These are phyloP conservation scores for Chrysocyon brachyurus DNA, from an alignment of 2,797 vertebrate species.

Conservation along the genomic window DNA sequence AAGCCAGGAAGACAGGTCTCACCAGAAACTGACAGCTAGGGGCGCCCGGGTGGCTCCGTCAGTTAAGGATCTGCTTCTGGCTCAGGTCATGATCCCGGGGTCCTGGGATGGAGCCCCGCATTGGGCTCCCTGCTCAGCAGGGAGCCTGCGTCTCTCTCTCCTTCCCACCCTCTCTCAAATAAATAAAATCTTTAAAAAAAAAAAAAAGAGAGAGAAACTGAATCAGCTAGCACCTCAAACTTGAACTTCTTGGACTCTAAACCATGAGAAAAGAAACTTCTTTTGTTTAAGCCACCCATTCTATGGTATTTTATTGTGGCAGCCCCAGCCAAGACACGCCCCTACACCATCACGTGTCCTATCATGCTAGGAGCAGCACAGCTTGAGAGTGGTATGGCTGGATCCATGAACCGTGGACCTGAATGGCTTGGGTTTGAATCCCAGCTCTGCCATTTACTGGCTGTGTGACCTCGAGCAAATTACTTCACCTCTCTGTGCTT, in stretches of 20 bases:
- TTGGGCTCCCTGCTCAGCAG: no score
- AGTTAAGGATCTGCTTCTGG: no score
- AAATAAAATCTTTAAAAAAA: no score
- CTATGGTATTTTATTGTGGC: not conserved
- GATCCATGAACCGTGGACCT: not conserved
- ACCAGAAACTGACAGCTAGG: not conserved
- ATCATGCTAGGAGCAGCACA: not conserved
- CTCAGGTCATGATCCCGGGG: no score
- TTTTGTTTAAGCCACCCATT: not conserved
- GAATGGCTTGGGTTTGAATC: not conserved
- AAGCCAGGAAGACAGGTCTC: not conserved
- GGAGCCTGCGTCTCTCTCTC: no score
- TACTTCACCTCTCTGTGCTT: not conserved
- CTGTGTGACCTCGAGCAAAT: constrained; percentile 3
- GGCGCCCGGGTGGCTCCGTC: no score
- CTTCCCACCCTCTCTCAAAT: no score
- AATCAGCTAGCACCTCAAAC: not conserved
- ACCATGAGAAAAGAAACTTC: not conserved
- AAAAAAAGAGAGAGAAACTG: no score
- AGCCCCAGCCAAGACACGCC: not conserved
- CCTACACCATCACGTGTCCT: rapidly evolving
- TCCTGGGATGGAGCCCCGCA: no score
- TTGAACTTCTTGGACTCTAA: not conserved
- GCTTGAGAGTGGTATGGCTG: not conserved
- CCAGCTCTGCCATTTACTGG: not conserved